Evolutionary conservation across 2,113 vertebrate species (phyloP).

Genomic region (Eira barbara): DNA sequence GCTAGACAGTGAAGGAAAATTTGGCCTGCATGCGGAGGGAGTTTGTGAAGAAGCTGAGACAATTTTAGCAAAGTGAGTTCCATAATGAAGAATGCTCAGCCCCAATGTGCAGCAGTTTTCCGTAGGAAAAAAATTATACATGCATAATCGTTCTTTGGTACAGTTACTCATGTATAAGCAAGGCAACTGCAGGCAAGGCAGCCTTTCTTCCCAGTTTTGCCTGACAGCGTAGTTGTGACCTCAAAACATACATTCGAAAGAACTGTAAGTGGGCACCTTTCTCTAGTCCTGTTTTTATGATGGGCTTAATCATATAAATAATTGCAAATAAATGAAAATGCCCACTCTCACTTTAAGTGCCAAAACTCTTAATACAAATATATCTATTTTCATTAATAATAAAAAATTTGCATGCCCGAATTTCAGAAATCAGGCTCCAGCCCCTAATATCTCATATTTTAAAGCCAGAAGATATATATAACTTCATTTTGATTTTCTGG

Average conservation of each 20-base stretch:
- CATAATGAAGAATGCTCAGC: not conserved
- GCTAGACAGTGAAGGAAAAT: not conserved
- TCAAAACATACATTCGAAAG: not conserved
- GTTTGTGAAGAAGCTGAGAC: not conserved
- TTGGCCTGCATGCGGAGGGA: not conserved
- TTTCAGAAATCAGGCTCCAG: not conserved
- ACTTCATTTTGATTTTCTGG: not conserved
- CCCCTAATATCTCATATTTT: not conserved
- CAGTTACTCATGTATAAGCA: not conserved
- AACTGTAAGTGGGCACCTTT: not conserved
- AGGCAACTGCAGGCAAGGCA: not conserved
- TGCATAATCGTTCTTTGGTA: not conserved
- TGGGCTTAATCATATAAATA: not conserved
- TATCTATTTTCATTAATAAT: not conserved
- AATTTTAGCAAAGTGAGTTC: not conserved
- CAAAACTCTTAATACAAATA: not conserved
- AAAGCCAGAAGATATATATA: not conserved
- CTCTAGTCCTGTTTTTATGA: not conserved
- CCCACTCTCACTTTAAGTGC: not conserved
- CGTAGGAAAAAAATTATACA: not conserved
- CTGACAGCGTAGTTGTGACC: not conserved
- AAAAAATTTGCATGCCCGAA: not conserved
- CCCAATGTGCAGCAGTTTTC: not conserved
- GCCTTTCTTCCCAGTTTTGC: not conserved
- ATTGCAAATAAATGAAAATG: conserved; percentile 10